phyloP scores from a whole-genome alignment of 2,113 vertebrate genomes.

The Centrocercus urophasianus region DNA sequence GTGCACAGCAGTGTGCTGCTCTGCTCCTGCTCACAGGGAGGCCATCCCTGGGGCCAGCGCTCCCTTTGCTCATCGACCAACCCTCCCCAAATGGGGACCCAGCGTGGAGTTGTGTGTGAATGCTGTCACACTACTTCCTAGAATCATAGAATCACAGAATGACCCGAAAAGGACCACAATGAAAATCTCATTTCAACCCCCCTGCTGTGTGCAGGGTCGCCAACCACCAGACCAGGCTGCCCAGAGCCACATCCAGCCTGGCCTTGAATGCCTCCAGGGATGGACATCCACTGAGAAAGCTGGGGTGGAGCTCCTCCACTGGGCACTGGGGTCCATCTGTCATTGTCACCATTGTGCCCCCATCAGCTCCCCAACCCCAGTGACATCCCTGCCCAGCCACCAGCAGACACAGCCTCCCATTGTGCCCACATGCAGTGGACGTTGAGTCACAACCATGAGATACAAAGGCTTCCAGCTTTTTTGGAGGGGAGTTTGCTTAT shows the following conservation, averaged over 20 bases:
- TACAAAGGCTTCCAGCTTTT: neutral
- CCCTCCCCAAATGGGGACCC: neutral
- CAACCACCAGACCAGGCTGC: no score
- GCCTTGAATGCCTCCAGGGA: no score
- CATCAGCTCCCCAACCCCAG: rapidly evolving
- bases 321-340: neutral
- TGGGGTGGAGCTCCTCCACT: neutral
- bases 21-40: rapidly evolving
- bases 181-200: no score
- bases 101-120: rapidly evolving
- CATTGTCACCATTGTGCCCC: neutral
- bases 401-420: neutral
- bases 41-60: neutral
- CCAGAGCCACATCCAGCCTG: no score
- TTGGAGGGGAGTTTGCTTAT: rapidly evolving
- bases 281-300: no score
- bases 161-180: no score
- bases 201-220: no score
- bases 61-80: neutral
- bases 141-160: no score
- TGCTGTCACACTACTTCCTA: rapidly evolving
- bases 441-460: neutral
- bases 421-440: rapidly evolving
- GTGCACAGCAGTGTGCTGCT: rapidly evolving
- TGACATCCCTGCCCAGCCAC: neutral